These are phyloP conservation scores for Sinodicranocentrus sp. DNA, from an alignment of 2,888 invertebrate species.

Conservation along the genomic window DNA sequence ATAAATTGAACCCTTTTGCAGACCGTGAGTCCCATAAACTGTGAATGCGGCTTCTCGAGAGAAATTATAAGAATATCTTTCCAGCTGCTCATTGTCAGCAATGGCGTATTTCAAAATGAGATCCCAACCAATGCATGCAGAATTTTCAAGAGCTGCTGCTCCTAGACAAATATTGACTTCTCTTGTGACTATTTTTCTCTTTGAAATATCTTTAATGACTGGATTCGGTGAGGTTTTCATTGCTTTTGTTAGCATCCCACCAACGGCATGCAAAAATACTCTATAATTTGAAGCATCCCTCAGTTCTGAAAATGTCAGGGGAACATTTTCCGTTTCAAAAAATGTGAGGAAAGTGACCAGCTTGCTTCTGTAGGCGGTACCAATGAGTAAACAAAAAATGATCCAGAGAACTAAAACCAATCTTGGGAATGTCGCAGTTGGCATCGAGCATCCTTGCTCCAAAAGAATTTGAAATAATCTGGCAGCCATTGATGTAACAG, in stretches of 20 bases:
- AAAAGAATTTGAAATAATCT: neutral
- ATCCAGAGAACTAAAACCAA: constrained; percentile 1
- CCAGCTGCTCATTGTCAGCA: neutral
- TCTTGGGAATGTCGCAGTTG: neutral
- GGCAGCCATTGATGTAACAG: neutral
- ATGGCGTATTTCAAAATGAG: neutral
- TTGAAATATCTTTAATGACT: neutral
- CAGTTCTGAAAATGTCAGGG: constrained; percentile 6
- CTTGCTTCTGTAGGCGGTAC: constrained; percentile 38
- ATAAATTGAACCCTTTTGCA: constrained; percentile 4
- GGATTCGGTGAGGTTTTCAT: constrained; percentile 1
- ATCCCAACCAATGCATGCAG: constrained; percentile 14
- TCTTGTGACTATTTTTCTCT: too few relatives aligned
- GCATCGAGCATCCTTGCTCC: constrained; percentile 10
- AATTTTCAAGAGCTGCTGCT: neutral
- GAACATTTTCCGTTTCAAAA: neutral
- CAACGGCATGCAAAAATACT: neutral
- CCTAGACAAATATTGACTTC: neutral
- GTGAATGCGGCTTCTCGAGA: constrained; percentile 1
- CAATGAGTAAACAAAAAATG: neutral
- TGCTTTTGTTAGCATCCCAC: neutral
- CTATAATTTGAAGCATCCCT: neutral
- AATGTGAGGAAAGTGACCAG: constrained; percentile 36
- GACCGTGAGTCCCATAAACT: neutral
- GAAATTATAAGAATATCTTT: neutral